These are phyloP conservation scores for Eremophila alpestris DNA, from an alignment of 2,797 vertebrate genomes.

Conservation along the genomic window DNA sequence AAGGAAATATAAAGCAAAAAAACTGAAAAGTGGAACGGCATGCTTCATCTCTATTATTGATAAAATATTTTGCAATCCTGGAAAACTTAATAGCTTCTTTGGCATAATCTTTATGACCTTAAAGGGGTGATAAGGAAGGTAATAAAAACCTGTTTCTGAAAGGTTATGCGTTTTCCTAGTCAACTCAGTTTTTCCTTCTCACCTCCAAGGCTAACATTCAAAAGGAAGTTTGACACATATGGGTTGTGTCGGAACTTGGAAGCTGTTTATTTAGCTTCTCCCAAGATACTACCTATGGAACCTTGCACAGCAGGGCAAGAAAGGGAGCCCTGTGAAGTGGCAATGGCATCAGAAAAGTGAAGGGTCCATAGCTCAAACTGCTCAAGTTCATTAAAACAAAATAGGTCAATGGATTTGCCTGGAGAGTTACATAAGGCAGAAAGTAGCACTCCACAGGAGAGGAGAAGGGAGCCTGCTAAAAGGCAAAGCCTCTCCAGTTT, in stretches of 20 bases:
- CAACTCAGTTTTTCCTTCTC: conserved; percentile 50
- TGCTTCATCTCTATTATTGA: conserved; percentile 58
- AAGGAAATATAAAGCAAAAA: conserved; percentile 62
- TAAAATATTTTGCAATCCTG: conserved; percentile 72
- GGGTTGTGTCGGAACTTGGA: conserved; percentile 30
- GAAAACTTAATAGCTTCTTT: conserved; percentile 60
- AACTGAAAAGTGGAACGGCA: conserved; percentile 52
- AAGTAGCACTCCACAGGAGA: conserved; percentile 40
- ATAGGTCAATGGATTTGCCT: conserved; percentile 45
- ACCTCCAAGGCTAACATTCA: conserved; percentile 50
- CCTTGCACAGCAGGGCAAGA: conserved; percentile 12
- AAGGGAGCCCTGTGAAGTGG: conserved; percentile 14
- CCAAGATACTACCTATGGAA: conserved; percentile 17
- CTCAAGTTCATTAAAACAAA: conserved; percentile 59
- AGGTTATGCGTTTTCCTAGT: conserved; percentile 35
- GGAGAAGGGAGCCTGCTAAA: conserved; percentile 51
- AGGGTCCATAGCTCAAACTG: conserved; percentile 42
- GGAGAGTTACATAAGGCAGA: conserved; percentile 46
- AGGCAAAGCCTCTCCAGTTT: conserved; percentile 55
- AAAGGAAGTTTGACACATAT: conserved; percentile 45
- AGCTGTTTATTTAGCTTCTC: conserved; percentile 60
- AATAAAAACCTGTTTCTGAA: conserved; percentile 63
- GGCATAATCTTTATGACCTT: conserved; percentile 62
- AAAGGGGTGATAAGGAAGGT: conserved; percentile 61
- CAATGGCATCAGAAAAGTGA: background rate